Percentiles rank a stretch among this genome's conserved stretches.
phyloP scores from a whole-genome alignment of 2,797 vertebrate genomes.

The Valencia hispanica region DNA sequence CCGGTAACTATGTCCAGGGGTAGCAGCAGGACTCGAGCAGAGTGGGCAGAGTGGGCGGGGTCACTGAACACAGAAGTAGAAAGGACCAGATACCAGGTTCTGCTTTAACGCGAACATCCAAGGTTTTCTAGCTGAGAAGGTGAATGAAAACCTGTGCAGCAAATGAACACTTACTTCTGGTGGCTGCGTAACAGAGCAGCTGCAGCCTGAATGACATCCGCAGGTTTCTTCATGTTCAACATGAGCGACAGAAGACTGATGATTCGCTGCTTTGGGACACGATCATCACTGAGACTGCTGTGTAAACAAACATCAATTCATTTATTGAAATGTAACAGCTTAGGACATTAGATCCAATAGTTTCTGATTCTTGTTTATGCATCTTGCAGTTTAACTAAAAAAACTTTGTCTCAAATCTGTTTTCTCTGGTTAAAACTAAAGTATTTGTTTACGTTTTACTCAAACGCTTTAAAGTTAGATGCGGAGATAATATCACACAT shows the following conservation, averaged over 20 bases:
- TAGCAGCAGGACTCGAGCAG: constrained; percentile 61
- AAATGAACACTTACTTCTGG: constrained; percentile 48
- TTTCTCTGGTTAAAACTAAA: not conserved
- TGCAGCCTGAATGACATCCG: constrained; percentile 61
- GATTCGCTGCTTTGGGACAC: constrained; percentile 16
- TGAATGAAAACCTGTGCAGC: constrained; percentile 2
- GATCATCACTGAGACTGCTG: constrained; percentile 8
- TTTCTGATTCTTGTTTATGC: not conserved
- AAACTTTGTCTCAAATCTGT: no score
- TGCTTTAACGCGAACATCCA: not conserved
- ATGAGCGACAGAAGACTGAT: constrained; percentile 59
- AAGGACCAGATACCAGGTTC: not conserved
- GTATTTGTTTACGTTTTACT: not conserved
- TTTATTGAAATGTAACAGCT: not conserved
- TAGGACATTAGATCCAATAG: not conserved
- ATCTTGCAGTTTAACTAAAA: not conserved
- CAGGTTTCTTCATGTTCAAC: constrained; percentile 53
- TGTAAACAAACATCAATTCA: constrained; percentile 15
- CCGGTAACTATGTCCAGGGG: constrained; percentile 66
- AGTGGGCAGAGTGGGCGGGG: constrained; percentile 31
- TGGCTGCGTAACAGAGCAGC: constrained; percentile 56
- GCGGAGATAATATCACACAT: not conserved
- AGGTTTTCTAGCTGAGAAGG: not conserved
- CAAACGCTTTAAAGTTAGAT: not conserved
- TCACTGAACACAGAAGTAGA: constrained; percentile 45